A percentile compares a stretch with the other conserved stretches of the same genome.
Conservation (phyloP, 2,888 invertebrate species). For the Panopea generosa region DNA sequence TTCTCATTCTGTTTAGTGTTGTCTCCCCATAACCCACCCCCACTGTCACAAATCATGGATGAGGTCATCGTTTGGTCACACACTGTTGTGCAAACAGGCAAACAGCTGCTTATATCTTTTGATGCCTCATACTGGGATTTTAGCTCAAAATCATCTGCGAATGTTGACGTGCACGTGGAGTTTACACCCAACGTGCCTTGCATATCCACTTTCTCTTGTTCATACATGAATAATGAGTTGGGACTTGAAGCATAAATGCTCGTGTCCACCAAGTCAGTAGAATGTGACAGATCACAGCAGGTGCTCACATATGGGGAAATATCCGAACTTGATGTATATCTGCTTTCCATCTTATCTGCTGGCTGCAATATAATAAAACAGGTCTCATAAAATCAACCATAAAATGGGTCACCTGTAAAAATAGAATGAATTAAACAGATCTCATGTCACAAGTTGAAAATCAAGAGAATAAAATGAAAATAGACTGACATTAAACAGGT, state of each 20-base stretch:
- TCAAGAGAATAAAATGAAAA: no score
- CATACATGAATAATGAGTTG: slow-evolving; percentile 80
- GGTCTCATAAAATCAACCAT: not conserved
- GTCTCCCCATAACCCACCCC: slow-evolving; percentile 13
- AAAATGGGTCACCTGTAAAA: not conserved
- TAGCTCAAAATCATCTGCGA: slow-evolving; percentile 70
- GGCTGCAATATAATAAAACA: slow-evolving; percentile 11
- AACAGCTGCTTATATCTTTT: slow-evolving; percentile 52
- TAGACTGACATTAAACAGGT: no score
- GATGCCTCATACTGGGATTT: slow-evolving; percentile 70
- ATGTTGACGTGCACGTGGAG: slow-evolving; percentile 31
- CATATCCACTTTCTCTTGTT: slow-evolving; percentile 77
- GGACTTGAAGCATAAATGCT: slow-evolving; percentile 77
- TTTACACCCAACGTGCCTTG: slow-evolving; percentile 66
- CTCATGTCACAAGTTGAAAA: not conserved
- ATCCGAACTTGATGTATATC: slow-evolving; percentile 29
- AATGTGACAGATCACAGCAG: slow-evolving; percentile 60
- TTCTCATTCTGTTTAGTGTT: slow-evolving; percentile 11
- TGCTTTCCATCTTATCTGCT: slow-evolving; percentile 37
- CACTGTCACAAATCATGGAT: slow-evolving; percentile 18
- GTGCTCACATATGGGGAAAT: slow-evolving; percentile 46
- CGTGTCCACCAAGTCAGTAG: slow-evolving; percentile 61
- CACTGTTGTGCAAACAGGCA: slow-evolving; percentile 18
- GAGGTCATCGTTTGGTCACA: slow-evolving; percentile 6
- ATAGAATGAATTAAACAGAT: not conserved